A percentile compares a stretch with the other conserved stretches of the same genome.
phyloP scores from a whole-genome alignment of 2,888 invertebrate genomes.

The Orchesella flavescens region DNA sequence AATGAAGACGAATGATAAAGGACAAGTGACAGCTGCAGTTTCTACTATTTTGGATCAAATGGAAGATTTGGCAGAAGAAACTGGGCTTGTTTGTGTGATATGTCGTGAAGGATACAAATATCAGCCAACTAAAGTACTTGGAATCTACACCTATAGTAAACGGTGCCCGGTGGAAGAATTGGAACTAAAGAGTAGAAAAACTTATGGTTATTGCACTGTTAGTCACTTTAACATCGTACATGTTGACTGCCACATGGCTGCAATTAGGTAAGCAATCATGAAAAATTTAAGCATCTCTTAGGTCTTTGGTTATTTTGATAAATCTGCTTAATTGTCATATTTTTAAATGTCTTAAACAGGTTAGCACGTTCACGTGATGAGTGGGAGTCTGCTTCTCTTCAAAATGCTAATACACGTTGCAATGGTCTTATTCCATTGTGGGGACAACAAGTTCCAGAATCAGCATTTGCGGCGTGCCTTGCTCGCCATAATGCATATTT shows the following conservation, averaged over 20 bases:
- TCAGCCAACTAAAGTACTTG: slow-evolving; percentile 92
- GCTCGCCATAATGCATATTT: slow-evolving; percentile 93
- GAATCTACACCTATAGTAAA: slow-evolving; percentile 97
- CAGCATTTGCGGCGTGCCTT: slow-evolving; percentile 93
- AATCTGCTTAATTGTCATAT: neutral
- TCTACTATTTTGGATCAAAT: slow-evolving; percentile 81
- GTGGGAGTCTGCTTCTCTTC: slow-evolving; percentile 98
- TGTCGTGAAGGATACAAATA: slow-evolving; percentile 98
- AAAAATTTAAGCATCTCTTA: neutral
- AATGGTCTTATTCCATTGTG: slow-evolving; percentile 96
- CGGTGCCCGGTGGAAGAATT: slow-evolving; percentile 94
- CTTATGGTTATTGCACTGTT: slow-evolving; percentile 87
- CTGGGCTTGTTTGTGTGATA: slow-evolving; percentile 96
- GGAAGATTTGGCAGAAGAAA: slow-evolving; percentile 95
- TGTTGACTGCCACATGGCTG: slow-evolving; percentile 98
- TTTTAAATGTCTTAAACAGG: slow-evolving; percentile 73
- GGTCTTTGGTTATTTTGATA: neutral
- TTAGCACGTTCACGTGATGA: slow-evolving; percentile 87
- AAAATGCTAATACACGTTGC: slow-evolving; percentile 98
- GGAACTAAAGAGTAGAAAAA: slow-evolving; percentile 89
- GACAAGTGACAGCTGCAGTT: slow-evolving; percentile 81
- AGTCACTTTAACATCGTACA: slow-evolving; percentile 99
- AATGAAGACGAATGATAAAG: slow-evolving; percentile 96
- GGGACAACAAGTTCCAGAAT: slow-evolving; percentile 95
- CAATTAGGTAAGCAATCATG: slow-evolving; percentile 81